A percentile compares a stretch with the other conserved stretches of the same genome.
These are phyloP conservation scores for Nephotettix cincticeps DNA, from an alignment of 1,140 invertebrate genomes.

Conservation along the genomic window DNA sequence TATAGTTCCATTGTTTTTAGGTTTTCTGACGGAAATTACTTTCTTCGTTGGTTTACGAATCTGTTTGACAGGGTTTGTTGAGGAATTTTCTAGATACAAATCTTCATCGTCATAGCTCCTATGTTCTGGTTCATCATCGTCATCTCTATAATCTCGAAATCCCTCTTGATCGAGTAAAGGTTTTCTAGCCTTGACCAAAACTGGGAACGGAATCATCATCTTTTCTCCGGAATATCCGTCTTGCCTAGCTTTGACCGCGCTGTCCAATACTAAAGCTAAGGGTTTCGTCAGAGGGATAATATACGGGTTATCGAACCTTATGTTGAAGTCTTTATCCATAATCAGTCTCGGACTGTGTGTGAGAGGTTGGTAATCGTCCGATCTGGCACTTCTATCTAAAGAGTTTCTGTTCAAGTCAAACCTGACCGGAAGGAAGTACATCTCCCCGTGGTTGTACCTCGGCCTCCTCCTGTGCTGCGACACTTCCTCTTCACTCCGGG, in stretches of 20 bases:
- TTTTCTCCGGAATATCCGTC: neutral
- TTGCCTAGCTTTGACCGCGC: neutral
- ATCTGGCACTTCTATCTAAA: neutral
- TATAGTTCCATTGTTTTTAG: neutral
- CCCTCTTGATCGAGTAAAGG: neutral
- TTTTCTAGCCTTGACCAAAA: constrained; percentile 1
- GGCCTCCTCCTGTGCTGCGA: neutral
- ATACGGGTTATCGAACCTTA: constrained; percentile 11
- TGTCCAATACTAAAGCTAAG: neutral
- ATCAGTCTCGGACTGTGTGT: neutral
- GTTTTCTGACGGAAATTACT: neutral
- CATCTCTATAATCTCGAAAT: neutral
- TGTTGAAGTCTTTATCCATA: constrained; percentile 12
- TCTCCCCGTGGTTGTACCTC: neutral
- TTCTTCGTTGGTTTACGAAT: neutral
- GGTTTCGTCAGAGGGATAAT: constrained; percentile 6
- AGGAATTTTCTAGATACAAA: neutral
- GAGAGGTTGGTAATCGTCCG: neutral
- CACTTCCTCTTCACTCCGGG: too few relatives aligned
- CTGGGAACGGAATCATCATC: constrained; percentile 15
- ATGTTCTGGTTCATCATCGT: neutral
- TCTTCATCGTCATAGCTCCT: constrained; percentile 1
- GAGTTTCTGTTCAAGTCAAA: constrained; percentile 1
- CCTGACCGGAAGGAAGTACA: constrained; percentile 7
- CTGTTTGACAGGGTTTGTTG: too few relatives aligned